A percentile compares a stretch with the other conserved stretches of the same genome.
phyloP scores from a whole-genome alignment of 2,888 invertebrate species.

The Drosophila niveifrons region DNA sequence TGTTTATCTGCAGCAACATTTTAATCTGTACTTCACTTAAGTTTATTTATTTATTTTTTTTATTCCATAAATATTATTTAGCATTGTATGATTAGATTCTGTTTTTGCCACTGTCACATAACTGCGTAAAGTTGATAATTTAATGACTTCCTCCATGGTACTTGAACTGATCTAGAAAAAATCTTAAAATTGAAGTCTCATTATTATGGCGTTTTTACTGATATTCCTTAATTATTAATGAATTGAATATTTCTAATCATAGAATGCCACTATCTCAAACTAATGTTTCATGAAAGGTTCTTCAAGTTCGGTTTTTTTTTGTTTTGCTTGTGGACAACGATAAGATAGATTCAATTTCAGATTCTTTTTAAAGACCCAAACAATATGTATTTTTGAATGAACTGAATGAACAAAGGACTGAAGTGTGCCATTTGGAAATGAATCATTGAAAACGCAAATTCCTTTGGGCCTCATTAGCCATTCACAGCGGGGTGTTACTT shows the following conservation, averaged over 20 bases:
- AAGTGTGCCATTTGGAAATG: constrained; percentile 20
- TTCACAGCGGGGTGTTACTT: constrained; percentile 44
- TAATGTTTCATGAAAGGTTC: constrained; percentile 35
- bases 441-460: constrained; percentile 25
- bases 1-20: constrained; percentile 74
- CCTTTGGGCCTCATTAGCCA: constrained; percentile 35
- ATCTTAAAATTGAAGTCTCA: constrained; percentile 7
- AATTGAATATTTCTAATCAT: constrained; percentile 39
- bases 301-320: constrained; percentile 9
- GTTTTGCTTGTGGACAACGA: neutral
- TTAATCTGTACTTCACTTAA: constrained; percentile 69
- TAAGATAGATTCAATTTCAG: constrained; percentile 34
- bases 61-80: constrained; percentile 55
- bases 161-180: constrained; percentile 29
- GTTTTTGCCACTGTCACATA: constrained; percentile 11
- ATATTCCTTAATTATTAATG: constrained; percentile 33
- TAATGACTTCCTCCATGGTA: constrained; percentile 65
- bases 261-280: constrained; percentile 22
- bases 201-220: constrained; percentile 9
- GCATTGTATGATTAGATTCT: constrained; percentile 63
- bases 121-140: constrained; percentile 53
- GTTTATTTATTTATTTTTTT: constrained; percentile 2
- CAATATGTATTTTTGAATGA: constrained; percentile 11
- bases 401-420: constrained; percentile 39
- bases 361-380: constrained; percentile 7